A percentile compares a stretch with the other conserved stretches of the same genome.
phyloP scores from a whole-genome alignment of 23 tunicate species.

The Ciona savignyi region DNA sequence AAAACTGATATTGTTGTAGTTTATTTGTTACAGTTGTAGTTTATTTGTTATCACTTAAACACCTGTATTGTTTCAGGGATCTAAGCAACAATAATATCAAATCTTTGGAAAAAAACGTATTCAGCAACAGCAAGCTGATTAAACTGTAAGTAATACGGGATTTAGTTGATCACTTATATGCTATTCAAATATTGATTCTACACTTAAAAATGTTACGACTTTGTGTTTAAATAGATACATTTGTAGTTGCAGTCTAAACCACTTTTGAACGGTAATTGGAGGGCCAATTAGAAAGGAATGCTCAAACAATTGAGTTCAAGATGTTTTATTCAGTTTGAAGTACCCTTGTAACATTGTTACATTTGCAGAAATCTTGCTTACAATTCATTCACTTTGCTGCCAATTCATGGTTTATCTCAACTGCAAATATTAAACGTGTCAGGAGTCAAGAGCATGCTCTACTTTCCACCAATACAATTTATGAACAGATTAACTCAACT shows the following conservation, averaged over 20 bases:
- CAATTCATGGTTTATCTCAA: slow-evolving; percentile 36
- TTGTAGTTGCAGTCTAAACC: too few relatives aligned
- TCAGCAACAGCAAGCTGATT: slow-evolving; percentile 15
- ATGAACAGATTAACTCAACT: slow-evolving; percentile 24
- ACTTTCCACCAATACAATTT: slow-evolving; percentile 37
- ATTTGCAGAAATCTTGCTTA: slow-evolving; percentile 68
- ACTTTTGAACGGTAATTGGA: too few relatives aligned
- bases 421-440: slow-evolving; percentile 39
- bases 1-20: not conserved
- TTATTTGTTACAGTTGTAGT: not conserved
- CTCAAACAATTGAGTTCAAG: not conserved
- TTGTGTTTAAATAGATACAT: not conserved
- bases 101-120: slow-evolving; percentile 25
- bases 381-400: slow-evolving; percentile 45
- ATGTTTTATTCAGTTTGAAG: not conserved
- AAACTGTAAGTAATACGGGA: slow-evolving; percentile 44
- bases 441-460: slow-evolving; percentile 33
- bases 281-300: too few relatives aligned
- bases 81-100: slow-evolving; percentile 40
- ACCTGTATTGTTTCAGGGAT: slow-evolving; percentile 20
- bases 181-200: too few relatives aligned
- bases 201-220: too few relatives aligned
- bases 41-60: not conserved
- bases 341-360: not conserved
- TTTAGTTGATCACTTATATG: not conserved